Evolutionary conservation across 1,140 invertebrate species (phyloP), one percentile per base, ranked within the genome.

Genomic region (Camponotus vicinus): DNA sequence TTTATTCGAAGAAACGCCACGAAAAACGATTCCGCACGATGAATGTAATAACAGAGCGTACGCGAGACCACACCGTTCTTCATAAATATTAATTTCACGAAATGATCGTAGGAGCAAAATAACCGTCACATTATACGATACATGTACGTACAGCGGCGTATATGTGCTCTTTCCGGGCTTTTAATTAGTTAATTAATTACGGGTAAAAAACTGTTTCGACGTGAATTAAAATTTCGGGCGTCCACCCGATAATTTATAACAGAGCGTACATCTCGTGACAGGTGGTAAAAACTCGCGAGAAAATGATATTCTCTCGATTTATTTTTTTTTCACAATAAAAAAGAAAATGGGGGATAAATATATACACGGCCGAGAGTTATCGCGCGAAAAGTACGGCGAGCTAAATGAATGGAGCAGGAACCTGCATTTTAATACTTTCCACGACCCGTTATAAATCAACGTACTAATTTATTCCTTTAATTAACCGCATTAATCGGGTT

Each of bases 11-110:
- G 73, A 40, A 78, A 57, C 15, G 21, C 18, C 40, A 45, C 21
- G 49, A 52, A 45, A 40, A 61, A 66, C 67, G 80, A 21, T 42
- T 34, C 13, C 27, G n/a, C 34, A 13, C n/a, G n/a, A 63, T 32
- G 32, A n/a, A 2, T 45, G 61, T 77, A 55, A 71, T 71, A 86
- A 86, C 45, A 45, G 55, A 52, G 34, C 32, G 67, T n/a, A n/a
- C 37, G 37, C 75, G 75, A 11, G 42, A 71, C 42, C 27, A 57
- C 21, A 21, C 27, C 7, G 40, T 73, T 71, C 15, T 61, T 86
- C 90, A 91, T 91, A 91, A 92, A 91, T 91, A 89, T 88, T 86
- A 91, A 90, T 92, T 90, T 90, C 66, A 78, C 52, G 55, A 76
- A 84, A 76, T 78, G 88, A 91, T 91, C 57, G 82, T 66, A 85